phyloP scores from a whole-genome alignment of 2,888 invertebrate species.

The Phragmatobia fuliginosa region DNA sequence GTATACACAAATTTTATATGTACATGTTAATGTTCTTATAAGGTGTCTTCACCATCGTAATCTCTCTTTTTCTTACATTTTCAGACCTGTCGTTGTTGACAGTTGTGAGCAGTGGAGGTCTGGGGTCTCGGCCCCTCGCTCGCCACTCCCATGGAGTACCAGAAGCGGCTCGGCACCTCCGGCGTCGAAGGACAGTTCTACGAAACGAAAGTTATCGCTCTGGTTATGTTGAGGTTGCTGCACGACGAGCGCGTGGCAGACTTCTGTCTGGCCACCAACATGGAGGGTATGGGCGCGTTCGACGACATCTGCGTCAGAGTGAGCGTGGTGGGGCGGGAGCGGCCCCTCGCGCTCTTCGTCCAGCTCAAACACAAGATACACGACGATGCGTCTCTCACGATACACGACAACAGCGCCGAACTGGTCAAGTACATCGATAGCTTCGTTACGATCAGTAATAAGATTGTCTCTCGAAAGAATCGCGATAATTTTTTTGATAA shows the following conservation, averaged over 20 bases:
- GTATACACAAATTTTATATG: no score
- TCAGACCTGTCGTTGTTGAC: not conserved
- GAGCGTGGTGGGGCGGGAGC: not conserved
- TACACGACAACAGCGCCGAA: no score
- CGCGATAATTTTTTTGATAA: not conserved
- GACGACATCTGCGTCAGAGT: not conserved
- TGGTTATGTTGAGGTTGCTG: not conserved
- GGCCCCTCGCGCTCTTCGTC: not conserved
- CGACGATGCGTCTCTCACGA: not conserved
- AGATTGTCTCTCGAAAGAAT: not conserved
- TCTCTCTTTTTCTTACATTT: not conserved
- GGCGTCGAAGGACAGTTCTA: not conserved
- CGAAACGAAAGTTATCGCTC: not conserved
- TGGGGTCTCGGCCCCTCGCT: no score
- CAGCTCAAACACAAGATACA: not conserved
- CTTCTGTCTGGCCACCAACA: conserved; percentile 26
- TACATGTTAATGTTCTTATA: not conserved
- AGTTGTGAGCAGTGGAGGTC: not conserved
- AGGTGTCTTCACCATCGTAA: not conserved
- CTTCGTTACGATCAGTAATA: not conserved
- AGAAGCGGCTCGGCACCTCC: not conserved
- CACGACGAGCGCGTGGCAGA: conserved; percentile 27
- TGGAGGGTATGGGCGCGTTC: conserved; percentile 12
- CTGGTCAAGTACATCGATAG: not conserved
- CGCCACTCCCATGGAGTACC: not conserved